Evolutionary conservation across 2,797 vertebrate species (phyloP).

Genomic region (Hybognathus amarus): DNA sequence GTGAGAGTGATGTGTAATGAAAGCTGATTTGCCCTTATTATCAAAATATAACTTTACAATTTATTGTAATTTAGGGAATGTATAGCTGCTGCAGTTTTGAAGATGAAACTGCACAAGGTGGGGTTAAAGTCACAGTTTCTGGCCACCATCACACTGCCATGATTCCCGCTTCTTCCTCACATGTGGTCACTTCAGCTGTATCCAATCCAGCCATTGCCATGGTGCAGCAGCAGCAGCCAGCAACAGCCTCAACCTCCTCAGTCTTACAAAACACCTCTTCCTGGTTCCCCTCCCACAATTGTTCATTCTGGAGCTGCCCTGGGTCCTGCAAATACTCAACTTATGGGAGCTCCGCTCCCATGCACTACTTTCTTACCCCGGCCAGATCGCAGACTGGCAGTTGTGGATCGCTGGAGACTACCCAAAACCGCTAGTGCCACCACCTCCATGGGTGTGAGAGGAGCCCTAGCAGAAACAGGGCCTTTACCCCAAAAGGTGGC

Average conservation of each 20-base stretch:
- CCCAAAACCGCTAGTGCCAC: conserved; percentile 77
- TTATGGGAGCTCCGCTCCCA: conserved; percentile 82
- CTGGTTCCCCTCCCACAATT: conserved; percentile 80
- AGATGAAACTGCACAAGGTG: conserved; percentile 80
- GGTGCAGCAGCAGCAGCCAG: conserved; percentile 69
- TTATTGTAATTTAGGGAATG: conserved; percentile 82
- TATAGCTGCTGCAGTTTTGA: conserved; percentile 94
- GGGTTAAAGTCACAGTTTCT: conserved; percentile 73
- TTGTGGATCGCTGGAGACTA: conserved; percentile 88
- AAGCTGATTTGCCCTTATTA: not conserved
- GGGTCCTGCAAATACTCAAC: conserved; percentile 81
- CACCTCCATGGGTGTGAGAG: conserved; percentile 75
- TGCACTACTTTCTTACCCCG: conserved; percentile 87
- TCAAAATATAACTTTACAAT: conserved; percentile 39
- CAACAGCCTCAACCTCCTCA: conserved; percentile 73
- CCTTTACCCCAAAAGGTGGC: conserved; percentile 80
- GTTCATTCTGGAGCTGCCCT: conserved; percentile 80
- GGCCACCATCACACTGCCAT: conserved; percentile 78
- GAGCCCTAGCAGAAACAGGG: conserved; percentile 75
- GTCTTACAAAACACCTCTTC: conserved; percentile 81
- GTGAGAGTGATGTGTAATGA: not conserved
- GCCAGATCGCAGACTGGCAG: conserved; percentile 82
- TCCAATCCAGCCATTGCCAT: conserved; percentile 75
- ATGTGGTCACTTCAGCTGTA: conserved; percentile 74
- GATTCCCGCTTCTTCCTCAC: conserved; percentile 75